phyloP scores from a whole-genome alignment of 1,140 invertebrate species.

The Bombus consobrinus region DNA sequence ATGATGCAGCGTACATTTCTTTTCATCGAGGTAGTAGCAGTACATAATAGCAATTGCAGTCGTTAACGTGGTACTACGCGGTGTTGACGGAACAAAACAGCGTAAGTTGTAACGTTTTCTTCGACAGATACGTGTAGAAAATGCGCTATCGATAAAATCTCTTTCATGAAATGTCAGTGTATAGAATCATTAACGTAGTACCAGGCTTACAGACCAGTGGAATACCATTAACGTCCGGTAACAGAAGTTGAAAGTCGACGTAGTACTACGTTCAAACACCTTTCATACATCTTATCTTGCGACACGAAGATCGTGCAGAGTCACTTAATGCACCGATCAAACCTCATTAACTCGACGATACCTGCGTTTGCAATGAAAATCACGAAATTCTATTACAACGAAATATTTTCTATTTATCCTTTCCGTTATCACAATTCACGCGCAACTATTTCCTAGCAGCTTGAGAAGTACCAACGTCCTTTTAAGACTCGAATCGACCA shows the following conservation, averaged over 20 bases:
- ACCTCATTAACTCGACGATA: not conserved
- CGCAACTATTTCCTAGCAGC: not conserved
- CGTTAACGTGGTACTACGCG: too few species aligned
- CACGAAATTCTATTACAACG: not conserved
- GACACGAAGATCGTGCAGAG: not conserved
- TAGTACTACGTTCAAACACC: not conserved
- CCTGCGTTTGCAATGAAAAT: not conserved
- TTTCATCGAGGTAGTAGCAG: too few species aligned
- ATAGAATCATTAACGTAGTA: too few species aligned
- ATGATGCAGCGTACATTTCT: too few species aligned
- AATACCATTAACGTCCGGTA: not conserved
- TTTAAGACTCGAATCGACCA: not conserved
- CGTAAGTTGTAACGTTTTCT: too few species aligned
- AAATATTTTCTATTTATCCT: not conserved
- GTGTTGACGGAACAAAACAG: too few species aligned
- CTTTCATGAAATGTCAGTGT: too few species aligned
- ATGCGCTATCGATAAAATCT: too few species aligned
- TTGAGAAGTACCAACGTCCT: not conserved
- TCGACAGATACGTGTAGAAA: too few species aligned
- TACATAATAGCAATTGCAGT: too few species aligned
- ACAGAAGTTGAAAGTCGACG: not conserved
- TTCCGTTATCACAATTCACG: not conserved
- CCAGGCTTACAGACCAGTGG: too few species aligned
- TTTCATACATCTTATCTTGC: not conserved
- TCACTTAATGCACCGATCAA: not conserved